A percentile compares a stretch with the other conserved stretches of the same genome.
phyloP scores from a whole-genome alignment of 1,140 invertebrate genomes.

The Saccostrea echinata region DNA sequence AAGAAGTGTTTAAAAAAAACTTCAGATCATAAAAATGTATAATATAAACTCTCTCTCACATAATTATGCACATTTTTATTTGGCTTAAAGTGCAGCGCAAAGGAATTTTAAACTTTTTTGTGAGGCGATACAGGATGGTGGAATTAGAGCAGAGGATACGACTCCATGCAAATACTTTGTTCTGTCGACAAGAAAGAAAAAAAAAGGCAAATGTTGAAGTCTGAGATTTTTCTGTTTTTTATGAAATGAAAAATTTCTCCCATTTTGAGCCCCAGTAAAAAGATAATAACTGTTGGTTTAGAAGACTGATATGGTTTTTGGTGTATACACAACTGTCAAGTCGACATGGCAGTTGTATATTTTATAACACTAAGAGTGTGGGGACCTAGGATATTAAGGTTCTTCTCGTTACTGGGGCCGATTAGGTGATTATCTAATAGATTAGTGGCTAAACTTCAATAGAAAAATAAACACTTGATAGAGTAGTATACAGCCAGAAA shows the following conservation, averaged over 20 bases:
- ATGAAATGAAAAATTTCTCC: neutral
- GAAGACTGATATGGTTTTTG: slow-evolving; percentile 36
- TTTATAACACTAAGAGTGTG: slow-evolving; percentile 24
- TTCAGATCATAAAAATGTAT: neutral
- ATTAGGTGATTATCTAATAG: slow-evolving; percentile 18
- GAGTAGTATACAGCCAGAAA: neutral
- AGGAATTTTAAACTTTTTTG: neutral
- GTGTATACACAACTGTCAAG: slow-evolving; percentile 29
- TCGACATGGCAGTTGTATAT: slow-evolving; percentile 29
- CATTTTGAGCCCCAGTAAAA: slow-evolving; percentile 20
- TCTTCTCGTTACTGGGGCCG: neutral
- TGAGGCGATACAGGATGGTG: neutral
- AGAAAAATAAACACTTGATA: slow-evolving; percentile 26
- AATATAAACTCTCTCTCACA: neutral
- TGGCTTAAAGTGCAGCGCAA: neutral
- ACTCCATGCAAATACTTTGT: neutral
- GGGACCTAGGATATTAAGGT: neutral
- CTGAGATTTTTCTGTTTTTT: neutral
- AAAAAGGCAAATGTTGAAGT: neutral
- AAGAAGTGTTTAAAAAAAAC: neutral
- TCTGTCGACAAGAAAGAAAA: neutral
- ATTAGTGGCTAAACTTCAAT: slow-evolving; percentile 24
- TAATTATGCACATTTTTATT: neutral
- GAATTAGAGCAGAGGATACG: neutral
- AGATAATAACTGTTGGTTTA: slow-evolving; percentile 26